Percentiles rank a stretch among this genome's conserved stretches.
phyloP scores from a whole-genome alignment of 2,888 invertebrate genomes.

The Pseudanteris insignis region DNA sequence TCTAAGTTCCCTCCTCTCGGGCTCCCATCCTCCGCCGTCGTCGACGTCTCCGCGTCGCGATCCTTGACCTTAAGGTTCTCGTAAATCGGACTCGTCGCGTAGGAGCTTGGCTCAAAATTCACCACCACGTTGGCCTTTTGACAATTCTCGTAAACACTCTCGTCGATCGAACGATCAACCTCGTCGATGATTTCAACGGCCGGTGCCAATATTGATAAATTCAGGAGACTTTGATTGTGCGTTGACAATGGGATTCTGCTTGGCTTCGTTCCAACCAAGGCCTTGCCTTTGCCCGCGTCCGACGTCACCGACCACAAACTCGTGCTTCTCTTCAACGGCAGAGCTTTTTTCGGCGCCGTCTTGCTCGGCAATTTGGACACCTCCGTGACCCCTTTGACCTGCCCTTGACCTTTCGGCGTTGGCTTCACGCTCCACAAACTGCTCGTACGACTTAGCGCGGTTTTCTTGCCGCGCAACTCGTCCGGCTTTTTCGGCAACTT shows the following conservation, averaged over 20 bases:
- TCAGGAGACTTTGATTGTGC: conserved; percentile 62
- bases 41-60: conserved; percentile 1
- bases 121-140: conserved; percentile 41
- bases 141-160: conserved; percentile 58
- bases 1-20: too few relatives aligned
- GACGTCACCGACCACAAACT: conserved; percentile 60
- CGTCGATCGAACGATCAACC: conserved; percentile 54
- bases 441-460: conserved; percentile 55
- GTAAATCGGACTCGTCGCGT: conserved; percentile 54
- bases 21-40: conserved; percentile 51
- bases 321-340: conserved; percentile 55
- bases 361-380: conserved; percentile 17
- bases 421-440: conserved; percentile 59
- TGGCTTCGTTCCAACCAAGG: conserved; percentile 52
- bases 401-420: too few relatives aligned
- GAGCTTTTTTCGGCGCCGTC: conserved; percentile 13
- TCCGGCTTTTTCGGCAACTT: conserved; percentile 58
- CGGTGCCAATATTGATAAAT: conserved; percentile 55
- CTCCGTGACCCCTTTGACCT: conserved; percentile 11
- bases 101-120: too few relatives aligned
- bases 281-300: conserved; percentile 45
- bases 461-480: conserved; percentile 48
- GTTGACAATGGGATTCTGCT: conserved; percentile 61
- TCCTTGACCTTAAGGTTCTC: conserved; percentile 48
- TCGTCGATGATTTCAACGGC: conserved; percentile 38